Percentiles rank a stretch among this genome's conserved stretches.
Evolutionary conservation across 2,888 invertebrate species (phyloP).

Genomic region (Drosophila borborema): DNA sequence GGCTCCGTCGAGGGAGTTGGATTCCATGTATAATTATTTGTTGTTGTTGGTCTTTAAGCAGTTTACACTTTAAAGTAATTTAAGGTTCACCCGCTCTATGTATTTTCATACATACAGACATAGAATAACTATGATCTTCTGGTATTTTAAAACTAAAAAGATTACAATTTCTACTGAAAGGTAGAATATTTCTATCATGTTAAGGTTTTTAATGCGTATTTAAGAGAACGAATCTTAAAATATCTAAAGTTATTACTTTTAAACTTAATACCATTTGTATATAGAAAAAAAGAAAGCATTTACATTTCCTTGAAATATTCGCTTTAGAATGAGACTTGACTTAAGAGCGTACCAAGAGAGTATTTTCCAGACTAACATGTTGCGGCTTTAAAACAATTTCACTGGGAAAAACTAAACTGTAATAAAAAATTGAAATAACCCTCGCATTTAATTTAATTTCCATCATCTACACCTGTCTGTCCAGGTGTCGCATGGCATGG

Average conservation of each 20-base stretch:
- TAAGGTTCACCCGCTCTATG: background rate
- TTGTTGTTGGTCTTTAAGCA: conserved; percentile 29
- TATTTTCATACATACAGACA: background rate
- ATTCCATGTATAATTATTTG: conserved; percentile 39
- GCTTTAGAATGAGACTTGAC: too few relatives aligned
- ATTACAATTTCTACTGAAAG: too few relatives aligned
- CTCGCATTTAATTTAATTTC: conserved; percentile 53
- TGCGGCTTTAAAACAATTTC: background rate
- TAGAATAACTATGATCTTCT: too few relatives aligned
- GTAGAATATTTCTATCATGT: too few relatives aligned
- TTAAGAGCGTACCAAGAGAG: background rate
- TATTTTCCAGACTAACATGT: background rate
- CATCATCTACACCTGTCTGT: conserved; percentile 23
- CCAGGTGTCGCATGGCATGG: conserved; percentile 1
- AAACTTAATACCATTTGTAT: background rate
- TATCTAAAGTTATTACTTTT: background rate
- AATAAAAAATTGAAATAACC: conserved; percentile 3
- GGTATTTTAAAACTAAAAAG: too few relatives aligned
- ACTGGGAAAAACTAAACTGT: background rate
- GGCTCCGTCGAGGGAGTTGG: conserved; percentile 2
- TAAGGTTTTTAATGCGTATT: too few relatives aligned
- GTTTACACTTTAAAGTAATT: conserved; percentile 3
- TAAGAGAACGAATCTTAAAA: background rate
- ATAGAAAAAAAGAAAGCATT: too few relatives aligned
- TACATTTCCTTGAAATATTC: too few relatives aligned